Percentiles rank a stretch among this genome's conserved stretches.
Evolutionary conservation across 2,888 invertebrate genomes (phyloP).

Genomic region (Acanthosepion esculentum): DNA sequence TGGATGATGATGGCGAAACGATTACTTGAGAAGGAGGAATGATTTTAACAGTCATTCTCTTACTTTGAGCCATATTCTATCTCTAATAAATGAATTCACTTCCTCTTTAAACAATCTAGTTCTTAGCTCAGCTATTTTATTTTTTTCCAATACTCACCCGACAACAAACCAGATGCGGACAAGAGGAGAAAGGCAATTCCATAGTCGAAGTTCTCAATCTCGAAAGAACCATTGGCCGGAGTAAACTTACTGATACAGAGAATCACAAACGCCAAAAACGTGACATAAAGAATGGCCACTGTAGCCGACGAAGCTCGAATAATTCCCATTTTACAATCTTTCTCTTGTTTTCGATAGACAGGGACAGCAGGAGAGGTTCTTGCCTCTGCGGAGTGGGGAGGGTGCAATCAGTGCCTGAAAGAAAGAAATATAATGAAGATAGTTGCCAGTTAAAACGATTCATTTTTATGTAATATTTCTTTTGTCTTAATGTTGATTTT

Average conservation of each 20-base stretch:
- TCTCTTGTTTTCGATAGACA: too few species aligned
- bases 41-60: too few species aligned
- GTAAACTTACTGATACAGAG: slow-evolving; percentile 57
- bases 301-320: slow-evolving; percentile 55
- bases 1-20: too few species aligned
- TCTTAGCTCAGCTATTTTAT: neutral
- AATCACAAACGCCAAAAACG: slow-evolving; percentile 54
- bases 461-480: too few species aligned
- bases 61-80: too few species aligned
- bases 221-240: slow-evolving; percentile 25
- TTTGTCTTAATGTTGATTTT: too few species aligned
- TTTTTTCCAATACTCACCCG: slow-evolving; percentile 44
- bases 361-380: too few species aligned
- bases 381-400: neutral
- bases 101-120: neutral
- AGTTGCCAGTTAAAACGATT: too few species aligned
- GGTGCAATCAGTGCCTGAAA: neutral
- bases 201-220: neutral
- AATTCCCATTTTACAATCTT: slow-evolving; percentile 51
- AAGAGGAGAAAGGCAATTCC: slow-evolving; percentile 42
- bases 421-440: neutral
- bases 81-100: too few species aligned
- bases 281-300: slow-evolving; percentile 53
- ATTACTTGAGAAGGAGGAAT: too few species aligned
- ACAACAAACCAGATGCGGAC: neutral